Evolutionary conservation across 1,140 invertebrate genomes (phyloP).

Genomic region (Leguminivora glycinivorella): DNA sequence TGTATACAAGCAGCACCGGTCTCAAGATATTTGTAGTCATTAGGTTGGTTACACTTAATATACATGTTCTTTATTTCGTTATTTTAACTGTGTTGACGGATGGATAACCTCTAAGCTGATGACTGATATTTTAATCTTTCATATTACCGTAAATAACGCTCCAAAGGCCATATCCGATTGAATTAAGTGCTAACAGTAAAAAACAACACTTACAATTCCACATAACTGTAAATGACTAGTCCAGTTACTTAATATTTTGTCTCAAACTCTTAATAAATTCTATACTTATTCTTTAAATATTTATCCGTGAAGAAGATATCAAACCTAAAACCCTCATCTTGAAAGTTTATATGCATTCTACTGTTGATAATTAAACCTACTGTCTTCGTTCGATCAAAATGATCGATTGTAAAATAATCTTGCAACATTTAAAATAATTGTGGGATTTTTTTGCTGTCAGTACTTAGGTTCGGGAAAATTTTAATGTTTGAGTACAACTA

Average conservation of each 20-base stretch:
- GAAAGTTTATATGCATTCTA: too few relatives aligned
- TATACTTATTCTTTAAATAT: too few relatives aligned
- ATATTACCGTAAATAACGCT: background rate
- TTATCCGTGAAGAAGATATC: too few relatives aligned
- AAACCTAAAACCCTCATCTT: too few relatives aligned
- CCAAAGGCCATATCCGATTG: conserved; percentile 1
- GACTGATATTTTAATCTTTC: conserved; percentile 15
- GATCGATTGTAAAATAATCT: background rate
- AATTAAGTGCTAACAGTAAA: background rate
- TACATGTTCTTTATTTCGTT: background rate
- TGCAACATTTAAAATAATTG: background rate
- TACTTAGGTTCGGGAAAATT: background rate
- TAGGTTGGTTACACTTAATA: conserved; percentile 4
- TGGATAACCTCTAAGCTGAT: conserved; percentile 12
- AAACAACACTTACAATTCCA: background rate
- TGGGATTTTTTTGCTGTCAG: background rate
- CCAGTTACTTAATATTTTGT: background rate
- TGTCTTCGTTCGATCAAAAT: too few relatives aligned
- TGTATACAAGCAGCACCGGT: background rate
- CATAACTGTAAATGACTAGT: background rate
- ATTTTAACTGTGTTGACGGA: background rate
- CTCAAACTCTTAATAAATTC: background rate
- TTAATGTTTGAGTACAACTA: conserved; percentile 20
- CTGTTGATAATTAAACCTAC: too few relatives aligned
- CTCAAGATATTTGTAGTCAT: background rate